Evolutionary conservation across 2,888 invertebrate genomes (phyloP).

Genomic region (Latrodectus hesperus): DNA sequence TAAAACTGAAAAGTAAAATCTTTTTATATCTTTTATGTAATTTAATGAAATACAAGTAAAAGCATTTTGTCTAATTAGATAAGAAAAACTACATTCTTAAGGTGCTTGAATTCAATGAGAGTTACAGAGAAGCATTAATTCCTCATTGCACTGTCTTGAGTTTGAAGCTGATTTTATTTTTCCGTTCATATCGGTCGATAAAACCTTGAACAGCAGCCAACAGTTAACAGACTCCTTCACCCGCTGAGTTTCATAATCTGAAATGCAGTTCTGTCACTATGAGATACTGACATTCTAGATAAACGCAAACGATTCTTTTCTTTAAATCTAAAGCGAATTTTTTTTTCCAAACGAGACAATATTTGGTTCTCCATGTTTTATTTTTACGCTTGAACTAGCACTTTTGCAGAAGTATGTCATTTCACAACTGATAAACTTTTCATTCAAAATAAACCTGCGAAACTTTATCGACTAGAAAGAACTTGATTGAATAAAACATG

Average conservation of each 20-base stretch:
- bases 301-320: constrained; percentile 38
- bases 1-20: too few species aligned
- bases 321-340: background rate
- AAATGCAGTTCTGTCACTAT: constrained; percentile 55
- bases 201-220: constrained; percentile 60
- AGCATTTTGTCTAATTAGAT: too few species aligned
- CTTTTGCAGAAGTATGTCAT: background rate
- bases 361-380: background rate
- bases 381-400: background rate
- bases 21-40: too few species aligned
- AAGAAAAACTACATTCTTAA: background rate
- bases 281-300: constrained; percentile 49
- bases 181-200: constrained; percentile 52
- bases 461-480: background rate
- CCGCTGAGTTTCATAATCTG: constrained; percentile 57
- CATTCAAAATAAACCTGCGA: background rate
- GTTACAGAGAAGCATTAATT: constrained; percentile 40
- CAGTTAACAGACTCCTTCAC: constrained; percentile 40
- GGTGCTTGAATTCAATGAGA: constrained; percentile 31
- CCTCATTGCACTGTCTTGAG: constrained; percentile 26
- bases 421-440: background rate
- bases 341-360: background rate
- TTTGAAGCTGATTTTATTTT: constrained; percentile 6
- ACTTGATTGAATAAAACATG: background rate
- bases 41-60: too few species aligned